Conservation (phyloP, 2,888 invertebrate species). For the Himalopsyche tibetana region DNA sequence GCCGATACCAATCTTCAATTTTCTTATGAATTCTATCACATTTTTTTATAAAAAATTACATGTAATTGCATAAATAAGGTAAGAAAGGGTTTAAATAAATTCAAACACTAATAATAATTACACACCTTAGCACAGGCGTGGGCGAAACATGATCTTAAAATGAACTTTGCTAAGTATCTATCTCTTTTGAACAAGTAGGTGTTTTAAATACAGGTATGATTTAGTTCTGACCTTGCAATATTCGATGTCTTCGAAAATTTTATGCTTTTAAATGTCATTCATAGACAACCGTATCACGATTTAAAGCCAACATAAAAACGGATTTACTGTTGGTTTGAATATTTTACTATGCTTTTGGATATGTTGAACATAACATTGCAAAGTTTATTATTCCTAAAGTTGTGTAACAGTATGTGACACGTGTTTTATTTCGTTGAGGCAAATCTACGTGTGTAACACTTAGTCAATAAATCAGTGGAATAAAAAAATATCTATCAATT, state of each 20-base stretch:
- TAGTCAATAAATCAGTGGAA: too few relatives aligned
- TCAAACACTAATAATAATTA: not conserved
- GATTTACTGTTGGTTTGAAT: not conserved
- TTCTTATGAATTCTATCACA: not conserved
- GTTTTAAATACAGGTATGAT: not conserved
- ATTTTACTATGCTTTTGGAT: not conserved
- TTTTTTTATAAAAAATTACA: too few relatives aligned
- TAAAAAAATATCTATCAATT: too few relatives aligned
- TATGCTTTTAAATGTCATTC: not conserved
- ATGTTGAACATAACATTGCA: too few relatives aligned
- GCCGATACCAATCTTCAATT: too few relatives aligned
- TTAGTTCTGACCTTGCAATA: conserved; percentile 4
- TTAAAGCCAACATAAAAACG: not conserved
- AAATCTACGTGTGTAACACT: too few relatives aligned
- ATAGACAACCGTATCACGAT: not conserved
- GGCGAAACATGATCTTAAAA: conserved; percentile 25
- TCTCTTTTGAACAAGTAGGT: not conserved
- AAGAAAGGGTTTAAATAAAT: not conserved
- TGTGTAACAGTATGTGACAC: too few relatives aligned
- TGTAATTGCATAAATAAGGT: not conserved
- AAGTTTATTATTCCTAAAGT: too few relatives aligned
- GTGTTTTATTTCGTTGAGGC: too few relatives aligned
- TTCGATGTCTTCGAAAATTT: not conserved
- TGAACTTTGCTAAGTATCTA: conserved; percentile 12
- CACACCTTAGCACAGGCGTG: not conserved